Conservation (phyloP, 2,797 vertebrate genomes). For the Oreochromis mossambicus region DNA sequence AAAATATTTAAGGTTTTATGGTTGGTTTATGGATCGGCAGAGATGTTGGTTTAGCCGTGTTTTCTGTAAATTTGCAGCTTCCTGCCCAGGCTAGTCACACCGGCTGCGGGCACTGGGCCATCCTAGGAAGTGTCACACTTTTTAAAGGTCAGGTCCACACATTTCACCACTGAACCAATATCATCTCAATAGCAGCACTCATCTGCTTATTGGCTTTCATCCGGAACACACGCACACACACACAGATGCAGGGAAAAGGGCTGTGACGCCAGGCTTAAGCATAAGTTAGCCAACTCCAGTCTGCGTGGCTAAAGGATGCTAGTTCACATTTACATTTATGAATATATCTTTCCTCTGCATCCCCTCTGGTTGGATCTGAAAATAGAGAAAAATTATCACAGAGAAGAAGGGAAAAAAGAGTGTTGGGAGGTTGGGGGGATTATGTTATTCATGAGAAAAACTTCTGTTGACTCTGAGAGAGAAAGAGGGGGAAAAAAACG, state of each 20-base stretch:
- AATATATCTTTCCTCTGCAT: conserved; percentile 66
- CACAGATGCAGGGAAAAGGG: conserved; percentile 26
- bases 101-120: conserved; percentile 63
- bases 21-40: conserved; percentile 26
- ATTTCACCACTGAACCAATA: conserved; percentile 63
- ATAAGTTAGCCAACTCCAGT: conserved; percentile 46
- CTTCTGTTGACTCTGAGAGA: conserved; percentile 73
- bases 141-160: conserved; percentile 74
- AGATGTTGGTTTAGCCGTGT: conserved; percentile 26
- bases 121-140: conserved; percentile 62
- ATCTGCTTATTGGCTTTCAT: conserved; percentile 59
- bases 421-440: conserved; percentile 12
- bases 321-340: conserved; percentile 77
- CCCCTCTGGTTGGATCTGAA: conserved; percentile 71
- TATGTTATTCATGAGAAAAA: conserved; percentile 77
- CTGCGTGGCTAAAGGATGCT: conserved; percentile 54
- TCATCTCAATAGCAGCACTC: conserved; percentile 43
- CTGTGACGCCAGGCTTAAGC: conserved; percentile 22
- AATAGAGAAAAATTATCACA: conserved; percentile 67
- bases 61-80: conserved; percentile 36
- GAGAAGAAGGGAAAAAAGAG: conserved; percentile 4
- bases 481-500: conserved; percentile 38
- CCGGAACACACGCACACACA: conserved; percentile 29
- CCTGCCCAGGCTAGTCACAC: conserved; percentile 37
- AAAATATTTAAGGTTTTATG: conserved; percentile 17